phyloP scores from a whole-genome alignment of 2,113 vertebrate genomes.

The Oryzias woworae region DNA sequence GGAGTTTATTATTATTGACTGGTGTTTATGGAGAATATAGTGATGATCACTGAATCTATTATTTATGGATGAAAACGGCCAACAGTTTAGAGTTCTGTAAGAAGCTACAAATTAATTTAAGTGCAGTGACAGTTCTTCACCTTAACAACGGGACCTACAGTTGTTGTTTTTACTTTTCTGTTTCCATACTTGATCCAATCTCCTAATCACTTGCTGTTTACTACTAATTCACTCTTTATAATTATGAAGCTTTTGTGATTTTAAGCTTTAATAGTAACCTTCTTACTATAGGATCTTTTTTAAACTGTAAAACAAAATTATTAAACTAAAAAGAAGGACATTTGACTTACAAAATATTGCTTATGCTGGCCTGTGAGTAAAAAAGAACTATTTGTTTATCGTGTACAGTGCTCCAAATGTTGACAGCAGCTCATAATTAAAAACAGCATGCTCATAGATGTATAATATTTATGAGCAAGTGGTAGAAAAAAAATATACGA shows the following conservation, averaged over 20 bases:
- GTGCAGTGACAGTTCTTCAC: slow-evolving; percentile 52
- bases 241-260: slow-evolving; percentile 44
- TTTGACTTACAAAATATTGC: slow-evolving; percentile 13
- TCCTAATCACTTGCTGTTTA: slow-evolving; percentile 53
- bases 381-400: neutral
- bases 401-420: slow-evolving; percentile 20
- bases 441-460: slow-evolving; percentile 53
- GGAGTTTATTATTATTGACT: slow-evolving; percentile 48
- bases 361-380: slow-evolving; percentile 10
- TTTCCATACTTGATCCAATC: slow-evolving; percentile 49
- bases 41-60: slow-evolving; percentile 64
- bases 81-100: slow-evolving; percentile 52
- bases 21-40: slow-evolving; percentile 34
- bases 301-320: slow-evolving; percentile 10
- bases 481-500: slow-evolving; percentile 26
- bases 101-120: slow-evolving; percentile 45
- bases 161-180: slow-evolving; percentile 47
- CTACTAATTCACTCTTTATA: slow-evolving; percentile 55
- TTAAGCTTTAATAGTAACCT: slow-evolving; percentile 9
- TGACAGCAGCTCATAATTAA: slow-evolving; percentile 56
- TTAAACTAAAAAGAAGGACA: slow-evolving; percentile 8
- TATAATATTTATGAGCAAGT: slow-evolving; percentile 27
- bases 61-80: slow-evolving; percentile 61
- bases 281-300: neutral
- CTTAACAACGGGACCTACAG: slow-evolving; percentile 31